Percentiles rank a stretch among this genome's conserved stretches.
Evolutionary conservation across 2,888 invertebrate genomes (phyloP).

Genomic region (Branchipolynoe longqiensis): DNA sequence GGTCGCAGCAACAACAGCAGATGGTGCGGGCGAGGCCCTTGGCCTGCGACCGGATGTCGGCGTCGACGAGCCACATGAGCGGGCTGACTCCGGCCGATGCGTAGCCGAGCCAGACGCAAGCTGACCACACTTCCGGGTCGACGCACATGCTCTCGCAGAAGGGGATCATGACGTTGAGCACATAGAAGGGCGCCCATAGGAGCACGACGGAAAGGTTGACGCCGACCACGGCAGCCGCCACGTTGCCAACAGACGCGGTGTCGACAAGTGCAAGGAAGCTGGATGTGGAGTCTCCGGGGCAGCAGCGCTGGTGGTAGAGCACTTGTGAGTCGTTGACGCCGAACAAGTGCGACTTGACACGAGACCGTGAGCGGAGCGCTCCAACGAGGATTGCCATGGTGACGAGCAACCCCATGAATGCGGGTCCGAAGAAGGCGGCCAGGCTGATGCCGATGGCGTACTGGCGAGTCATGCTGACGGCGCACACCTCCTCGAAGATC

Average conservation of each 20-base stretch:
- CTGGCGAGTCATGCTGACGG: slow-evolving; percentile 52
- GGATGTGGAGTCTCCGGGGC: slow-evolving; percentile 3
- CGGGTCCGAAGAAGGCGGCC: slow-evolving; percentile 54
- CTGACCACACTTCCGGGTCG: slow-evolving; percentile 60
- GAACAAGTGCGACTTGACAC: slow-evolving; percentile 39
- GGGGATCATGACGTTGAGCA: slow-evolving; percentile 61
- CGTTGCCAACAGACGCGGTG: slow-evolving; percentile 42
- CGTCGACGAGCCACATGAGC: slow-evolving; percentile 53
- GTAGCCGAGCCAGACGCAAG: slow-evolving; percentile 61
- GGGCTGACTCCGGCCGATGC: slow-evolving; percentile 57
- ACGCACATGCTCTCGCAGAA: slow-evolving; percentile 62
- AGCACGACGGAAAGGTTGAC: slow-evolving; percentile 51
- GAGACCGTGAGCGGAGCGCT: slow-evolving; percentile 22
- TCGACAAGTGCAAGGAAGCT: slow-evolving; percentile 31
- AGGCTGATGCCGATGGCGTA: slow-evolving; percentile 56
- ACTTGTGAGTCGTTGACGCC: slow-evolving; percentile 46
- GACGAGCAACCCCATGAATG: slow-evolving; percentile 5
- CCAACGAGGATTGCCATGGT: slow-evolving; percentile 42
- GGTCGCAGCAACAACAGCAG: slow-evolving; percentile 50
- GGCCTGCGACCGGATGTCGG: slow-evolving; percentile 39
- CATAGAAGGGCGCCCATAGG: slow-evolving; percentile 62
- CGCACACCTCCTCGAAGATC: slow-evolving; percentile 59
- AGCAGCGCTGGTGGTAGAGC: slow-evolving; percentile 54
- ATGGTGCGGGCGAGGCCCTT: slow-evolving; percentile 4
- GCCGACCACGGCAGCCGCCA: slow-evolving; percentile 37